A percentile compares a stretch with the other conserved stretches of the same genome.
Evolutionary conservation across 2,888 invertebrate genomes (phyloP).

Genomic region (Zygogramma bicolorata): DNA sequence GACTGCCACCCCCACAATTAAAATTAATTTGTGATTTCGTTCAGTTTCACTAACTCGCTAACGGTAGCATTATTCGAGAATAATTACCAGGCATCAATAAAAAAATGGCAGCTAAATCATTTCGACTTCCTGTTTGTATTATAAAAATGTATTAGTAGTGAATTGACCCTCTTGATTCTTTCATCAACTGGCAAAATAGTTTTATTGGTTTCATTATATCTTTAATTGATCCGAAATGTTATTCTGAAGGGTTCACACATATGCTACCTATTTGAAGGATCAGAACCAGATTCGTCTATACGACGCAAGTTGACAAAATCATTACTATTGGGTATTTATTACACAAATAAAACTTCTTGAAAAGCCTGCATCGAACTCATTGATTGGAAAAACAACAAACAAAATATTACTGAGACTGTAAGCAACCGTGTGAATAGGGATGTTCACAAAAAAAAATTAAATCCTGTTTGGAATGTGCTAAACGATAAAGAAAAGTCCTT

Average conservation of each 20-base stretch:
- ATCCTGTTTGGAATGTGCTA: no score
- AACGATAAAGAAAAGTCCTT: no score
- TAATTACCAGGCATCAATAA: slow-evolving; percentile 50
- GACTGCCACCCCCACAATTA: slow-evolving; percentile 30
- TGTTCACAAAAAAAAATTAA: no score
- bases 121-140: slow-evolving; percentile 50
- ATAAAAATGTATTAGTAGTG: slow-evolving; percentile 33
- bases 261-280: background rate
- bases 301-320: no score
- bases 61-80: slow-evolving; percentile 49
- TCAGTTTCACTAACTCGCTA: slow-evolving; percentile 36
- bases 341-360: no score
- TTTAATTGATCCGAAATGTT: slow-evolving; percentile 4
- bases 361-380: no score
- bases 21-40: slow-evolving; percentile 39
- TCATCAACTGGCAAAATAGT: slow-evolving; percentile 27
- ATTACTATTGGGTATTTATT: no score
- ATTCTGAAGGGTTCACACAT: background rate
- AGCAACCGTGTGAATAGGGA: no score
- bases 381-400: no score
- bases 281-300: background rate
- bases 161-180: slow-evolving; percentile 41
- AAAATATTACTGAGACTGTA: no score
- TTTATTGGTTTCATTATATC: background rate
- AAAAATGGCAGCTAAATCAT: slow-evolving; percentile 52